Evolutionary conservation across 2,797 vertebrate species (phyloP).

Genomic region (Lerista edwardsae): DNA sequence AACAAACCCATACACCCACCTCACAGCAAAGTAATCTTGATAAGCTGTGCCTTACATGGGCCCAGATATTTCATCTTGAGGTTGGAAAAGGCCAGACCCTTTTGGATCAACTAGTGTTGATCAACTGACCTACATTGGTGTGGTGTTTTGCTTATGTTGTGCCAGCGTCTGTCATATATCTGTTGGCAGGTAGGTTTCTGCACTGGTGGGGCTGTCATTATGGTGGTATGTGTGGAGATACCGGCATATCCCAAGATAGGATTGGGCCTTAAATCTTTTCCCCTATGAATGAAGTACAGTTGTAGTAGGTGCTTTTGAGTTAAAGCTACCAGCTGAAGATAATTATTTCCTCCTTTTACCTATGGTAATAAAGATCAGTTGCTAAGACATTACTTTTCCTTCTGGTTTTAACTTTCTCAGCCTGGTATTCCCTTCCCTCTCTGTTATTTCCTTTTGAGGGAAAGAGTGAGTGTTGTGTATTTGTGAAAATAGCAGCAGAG

Average conservation of each 20-base stretch:
- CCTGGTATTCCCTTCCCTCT: constrained; percentile 34
- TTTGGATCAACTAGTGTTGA: no score
- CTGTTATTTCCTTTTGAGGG: constrained; percentile 32
- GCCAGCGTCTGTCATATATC: no score
- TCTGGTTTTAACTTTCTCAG: constrained; percentile 48
- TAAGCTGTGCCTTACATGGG: neutral
- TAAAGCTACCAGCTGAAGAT: constrained; percentile 56
- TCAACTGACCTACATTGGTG: no score
- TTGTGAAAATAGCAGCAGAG: no score
- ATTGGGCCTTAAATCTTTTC: constrained; percentile 21
- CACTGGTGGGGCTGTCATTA: no score
- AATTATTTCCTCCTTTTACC: constrained; percentile 66
- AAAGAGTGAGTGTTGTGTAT: no score
- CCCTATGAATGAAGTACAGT: constrained; percentile 27
- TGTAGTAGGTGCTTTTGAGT: constrained; percentile 49
- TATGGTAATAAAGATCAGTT: constrained; percentile 53
- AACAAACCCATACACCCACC: neutral
- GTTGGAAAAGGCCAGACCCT: neutral
- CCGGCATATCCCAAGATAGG: no score
- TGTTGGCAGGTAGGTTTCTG: no score
- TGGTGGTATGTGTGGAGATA: no score
- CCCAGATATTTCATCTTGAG: neutral
- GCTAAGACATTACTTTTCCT: constrained; percentile 61
- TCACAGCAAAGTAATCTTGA: neutral
- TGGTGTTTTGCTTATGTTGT: no score